Conservation (phyloP, 2,797 vertebrate species). For the Rhinophrynus dorsalis region DNA sequence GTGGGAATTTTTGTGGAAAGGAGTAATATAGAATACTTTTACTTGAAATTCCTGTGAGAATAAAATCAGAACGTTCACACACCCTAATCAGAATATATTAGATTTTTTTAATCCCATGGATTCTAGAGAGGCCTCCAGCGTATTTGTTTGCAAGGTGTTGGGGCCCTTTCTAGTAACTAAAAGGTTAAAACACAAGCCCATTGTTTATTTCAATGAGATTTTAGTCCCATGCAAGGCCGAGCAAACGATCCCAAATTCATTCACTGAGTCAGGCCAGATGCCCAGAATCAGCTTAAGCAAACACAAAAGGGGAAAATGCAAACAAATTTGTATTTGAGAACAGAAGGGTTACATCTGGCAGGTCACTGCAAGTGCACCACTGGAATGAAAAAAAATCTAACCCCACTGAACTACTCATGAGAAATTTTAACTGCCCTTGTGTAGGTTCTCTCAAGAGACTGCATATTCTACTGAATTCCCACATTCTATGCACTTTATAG, state of each 20-base stretch:
- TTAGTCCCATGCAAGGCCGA: neutral
- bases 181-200: neutral
- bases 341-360: constrained; percentile 17
- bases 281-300: constrained; percentile 45
- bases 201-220: constrained; percentile 2
- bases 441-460: constrained; percentile 45
- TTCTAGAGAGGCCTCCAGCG: too few species aligned
- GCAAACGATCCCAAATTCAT: constrained; percentile 28
- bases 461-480: constrained; percentile 19
- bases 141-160: too few species aligned
- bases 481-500: constrained; percentile 26
- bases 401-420: constrained; percentile 45
- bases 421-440: constrained; percentile 54
- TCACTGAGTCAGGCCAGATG: constrained; percentile 32
- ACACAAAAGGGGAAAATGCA: constrained; percentile 51
- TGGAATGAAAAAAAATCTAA: constrained; percentile 50
- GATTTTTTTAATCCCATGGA: too few species aligned
- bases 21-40: too few species aligned
- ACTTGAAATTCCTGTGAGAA: too few species aligned
- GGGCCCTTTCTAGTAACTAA: too few species aligned
- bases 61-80: too few species aligned
- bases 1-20: neutral
- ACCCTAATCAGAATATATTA: too few species aligned
- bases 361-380: constrained; percentile 42
- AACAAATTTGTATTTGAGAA: constrained; percentile 50